phyloP scores from a whole-genome alignment of 2,888 invertebrate genomes.

The Andricus curvator region DNA sequence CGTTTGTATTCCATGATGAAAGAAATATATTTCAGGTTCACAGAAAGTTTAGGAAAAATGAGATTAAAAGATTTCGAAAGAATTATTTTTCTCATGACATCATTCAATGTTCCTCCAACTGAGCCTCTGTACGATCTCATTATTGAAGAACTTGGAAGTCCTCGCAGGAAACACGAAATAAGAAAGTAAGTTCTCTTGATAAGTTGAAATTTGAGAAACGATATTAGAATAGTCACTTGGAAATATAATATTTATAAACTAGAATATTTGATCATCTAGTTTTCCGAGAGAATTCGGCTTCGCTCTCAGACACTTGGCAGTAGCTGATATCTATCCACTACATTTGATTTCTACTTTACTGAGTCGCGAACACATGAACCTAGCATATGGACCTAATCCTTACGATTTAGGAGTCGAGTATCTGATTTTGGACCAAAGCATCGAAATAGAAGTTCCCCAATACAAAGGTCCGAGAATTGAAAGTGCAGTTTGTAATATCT shows the following conservation, averaged over 20 bases:
- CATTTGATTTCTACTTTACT: slow-evolving; percentile 82
- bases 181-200: slow-evolving; percentile 62
- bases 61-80: slow-evolving; percentile 89
- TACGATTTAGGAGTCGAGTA: slow-evolving; percentile 81
- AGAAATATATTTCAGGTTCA: slow-evolving; percentile 72
- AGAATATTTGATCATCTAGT: slow-evolving; percentile 52
- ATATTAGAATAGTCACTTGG: neutral
- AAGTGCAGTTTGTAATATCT: slow-evolving; percentile 77
- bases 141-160: slow-evolving; percentile 79
- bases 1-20: neutral
- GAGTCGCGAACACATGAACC: slow-evolving; percentile 80
- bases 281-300: slow-evolving; percentile 53
- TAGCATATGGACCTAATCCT: slow-evolving; percentile 80
- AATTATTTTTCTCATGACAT: slow-evolving; percentile 82
- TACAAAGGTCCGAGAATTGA: slow-evolving; percentile 81
- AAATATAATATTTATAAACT: slow-evolving; percentile 20
- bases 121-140: slow-evolving; percentile 79
- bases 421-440: slow-evolving; percentile 82
- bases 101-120: slow-evolving; percentile 81
- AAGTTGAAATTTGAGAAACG: neutral
- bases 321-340: slow-evolving; percentile 57
- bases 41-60: slow-evolving; percentile 77
- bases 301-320: slow-evolving; percentile 54
- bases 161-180: slow-evolving; percentile 81
- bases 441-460: slow-evolving; percentile 82